Evolutionary conservation across 2,888 invertebrate genomes (phyloP).

Genomic region (Andrena bucephala): DNA sequence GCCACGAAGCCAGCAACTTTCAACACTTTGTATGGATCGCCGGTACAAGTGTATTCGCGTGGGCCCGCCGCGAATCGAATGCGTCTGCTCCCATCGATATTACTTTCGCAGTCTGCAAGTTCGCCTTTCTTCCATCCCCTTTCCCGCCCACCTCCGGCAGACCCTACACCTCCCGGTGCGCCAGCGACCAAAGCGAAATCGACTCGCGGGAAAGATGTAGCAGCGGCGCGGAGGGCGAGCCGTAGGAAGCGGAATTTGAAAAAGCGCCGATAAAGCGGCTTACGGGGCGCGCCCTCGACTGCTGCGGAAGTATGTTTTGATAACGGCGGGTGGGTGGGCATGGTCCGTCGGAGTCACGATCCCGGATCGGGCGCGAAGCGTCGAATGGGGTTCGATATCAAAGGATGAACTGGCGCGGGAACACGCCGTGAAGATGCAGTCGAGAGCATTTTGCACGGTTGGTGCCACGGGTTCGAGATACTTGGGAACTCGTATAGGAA

Average conservation of each 20-base stretch:
- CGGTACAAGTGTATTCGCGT: background rate
- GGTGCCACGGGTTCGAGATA: background rate
- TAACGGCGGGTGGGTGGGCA: constrained; percentile 28
- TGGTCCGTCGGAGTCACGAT: constrained; percentile 15
- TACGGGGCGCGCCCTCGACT: background rate
- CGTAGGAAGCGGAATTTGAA: constrained; percentile 47
- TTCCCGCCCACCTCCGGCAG: background rate
- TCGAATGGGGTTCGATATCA: constrained; percentile 15
- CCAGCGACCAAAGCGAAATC: constrained; percentile 14
- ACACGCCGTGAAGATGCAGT: background rate
- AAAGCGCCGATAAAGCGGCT: constrained; percentile 49
- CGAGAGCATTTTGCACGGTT: background rate
- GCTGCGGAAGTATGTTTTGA: constrained; percentile 39
- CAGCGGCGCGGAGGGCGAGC: background rate
- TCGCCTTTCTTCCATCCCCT: constrained; percentile 2
- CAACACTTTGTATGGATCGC: background rate
- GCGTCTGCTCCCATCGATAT: constrained; percentile 30
- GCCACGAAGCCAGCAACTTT: background rate
- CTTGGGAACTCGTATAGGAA: background rate
- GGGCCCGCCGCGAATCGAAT: constrained; percentile 6
- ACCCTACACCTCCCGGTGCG: background rate
- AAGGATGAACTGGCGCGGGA: constrained; percentile 2
- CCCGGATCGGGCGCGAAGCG: constrained; percentile 5
- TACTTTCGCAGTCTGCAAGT: constrained; percentile 26
- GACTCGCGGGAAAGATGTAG: constrained; percentile 7